Evolutionary conservation across 2,888 invertebrate genomes (phyloP), one percentile per base, ranked within the genome.

Genomic region (Oxyteleia sp.): DNA sequence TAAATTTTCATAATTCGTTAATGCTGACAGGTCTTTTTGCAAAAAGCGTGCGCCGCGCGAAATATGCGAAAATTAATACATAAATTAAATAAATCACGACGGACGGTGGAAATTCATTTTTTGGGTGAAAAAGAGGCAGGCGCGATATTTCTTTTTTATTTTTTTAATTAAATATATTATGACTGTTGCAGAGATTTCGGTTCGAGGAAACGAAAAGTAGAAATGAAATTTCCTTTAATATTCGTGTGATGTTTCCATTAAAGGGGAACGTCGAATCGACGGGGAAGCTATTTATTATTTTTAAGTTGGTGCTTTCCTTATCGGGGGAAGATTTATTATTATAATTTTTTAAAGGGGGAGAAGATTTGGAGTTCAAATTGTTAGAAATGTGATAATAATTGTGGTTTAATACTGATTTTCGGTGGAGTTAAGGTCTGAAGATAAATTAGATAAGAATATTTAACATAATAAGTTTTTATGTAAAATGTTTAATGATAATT

Each of bases 191-290:
- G 66, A 75, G 57, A 59, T 66, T 76, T 75, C 35, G 55, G 18
- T 41, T 43, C 49, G 63, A 68, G 76, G 51, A 59, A 76, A 76
- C 51, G 76, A 68, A 66, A 76, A 76, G 59, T 76, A 66, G 59
- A 64, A 76, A 68, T 51, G 66, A 68, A 76, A 76, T 76, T 68
- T 76, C 61, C 76, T 76, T 76, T 76, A 68, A 76, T 76, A 68
- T 68, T 76, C 68, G 61, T 61, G 61, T 68, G 76, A 76, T 76
- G 76, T 68, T 76, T 76, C 61, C 45, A 68, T 68, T 76, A 68
- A 76, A 76, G 68, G 61, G 53, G 66, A 76, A 35, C 68, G 35
- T 61, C 35, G 53, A 66, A 53, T 76, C 76, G 61, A 68, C 51
- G 41, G 35, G 61, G 53, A 76, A 68, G 68, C 49, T 68, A 76